These are phyloP conservation scores for Tridacna crocea DNA, from an alignment of 2,888 invertebrate genomes.

Conservation along the genomic window DNA sequence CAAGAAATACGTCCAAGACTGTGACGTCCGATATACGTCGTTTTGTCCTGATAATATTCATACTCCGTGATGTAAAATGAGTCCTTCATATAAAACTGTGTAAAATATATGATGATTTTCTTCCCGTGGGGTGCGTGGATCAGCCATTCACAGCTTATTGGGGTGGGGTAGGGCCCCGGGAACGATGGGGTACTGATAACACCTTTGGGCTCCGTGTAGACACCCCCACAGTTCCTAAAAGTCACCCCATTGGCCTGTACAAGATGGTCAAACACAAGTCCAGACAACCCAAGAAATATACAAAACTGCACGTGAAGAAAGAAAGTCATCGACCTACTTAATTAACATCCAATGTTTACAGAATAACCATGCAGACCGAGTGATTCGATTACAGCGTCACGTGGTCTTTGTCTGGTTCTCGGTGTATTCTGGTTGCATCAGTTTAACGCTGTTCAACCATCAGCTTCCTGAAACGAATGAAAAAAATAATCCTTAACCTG, in stretches of 20 bases:
- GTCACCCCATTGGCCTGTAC: constrained; percentile 26
- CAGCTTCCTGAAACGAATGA: background rate
- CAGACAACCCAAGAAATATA: background rate
- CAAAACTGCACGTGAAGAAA: background rate
- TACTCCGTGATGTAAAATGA: constrained; percentile 77
- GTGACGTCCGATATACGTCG: constrained; percentile 65
- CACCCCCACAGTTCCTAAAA: constrained; percentile 71
- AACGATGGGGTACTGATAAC: constrained; percentile 92
- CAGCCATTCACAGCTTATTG: constrained; percentile 94
- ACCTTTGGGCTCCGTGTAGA: constrained; percentile 66
- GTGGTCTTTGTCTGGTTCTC: too few relatives aligned
- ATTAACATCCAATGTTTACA: too few relatives aligned
- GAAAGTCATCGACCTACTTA: background rate
- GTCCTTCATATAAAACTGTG: constrained; percentile 91
- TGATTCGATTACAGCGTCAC: background rate
- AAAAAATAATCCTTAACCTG: background rate
- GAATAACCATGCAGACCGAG: background rate
- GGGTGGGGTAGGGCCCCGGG: constrained; percentile 91
- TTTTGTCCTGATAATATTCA: constrained; percentile 73
- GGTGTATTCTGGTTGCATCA: too few relatives aligned
- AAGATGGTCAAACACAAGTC: background rate
- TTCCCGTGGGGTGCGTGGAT: constrained; percentile 88
- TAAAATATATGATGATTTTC: constrained; percentile 93
- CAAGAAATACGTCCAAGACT: constrained; percentile 75
- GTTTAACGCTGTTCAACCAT: too few relatives aligned